Percentiles rank a stretch among this genome's conserved stretches.
Evolutionary conservation across 2,113 vertebrate species (phyloP).

Genomic region (Caretta caretta): DNA sequence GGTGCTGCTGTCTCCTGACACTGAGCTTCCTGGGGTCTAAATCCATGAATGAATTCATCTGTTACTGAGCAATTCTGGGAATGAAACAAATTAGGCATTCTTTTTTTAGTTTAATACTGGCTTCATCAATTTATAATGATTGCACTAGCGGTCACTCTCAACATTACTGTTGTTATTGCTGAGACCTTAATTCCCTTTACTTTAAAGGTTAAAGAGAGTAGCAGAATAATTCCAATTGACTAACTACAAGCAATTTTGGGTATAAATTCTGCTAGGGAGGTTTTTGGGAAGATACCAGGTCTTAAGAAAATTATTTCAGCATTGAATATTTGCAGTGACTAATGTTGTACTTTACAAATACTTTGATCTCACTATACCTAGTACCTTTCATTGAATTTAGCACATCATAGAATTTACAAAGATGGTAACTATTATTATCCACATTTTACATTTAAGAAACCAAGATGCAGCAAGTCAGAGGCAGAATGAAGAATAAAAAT

Average conservation of each 20-base stretch:
- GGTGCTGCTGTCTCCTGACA: slow-evolving; percentile 42
- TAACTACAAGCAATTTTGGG: neutral
- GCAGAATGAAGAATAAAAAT: neutral
- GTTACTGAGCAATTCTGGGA: slow-evolving; percentile 44
- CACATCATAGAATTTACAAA: neutral
- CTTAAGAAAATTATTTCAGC: neutral
- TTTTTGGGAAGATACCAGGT: slow-evolving; percentile 10
- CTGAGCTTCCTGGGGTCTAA: neutral
- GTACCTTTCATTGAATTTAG: neutral
- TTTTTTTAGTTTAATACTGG: slow-evolving; percentile 38
- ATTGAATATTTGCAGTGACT: neutral
- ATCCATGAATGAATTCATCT: slow-evolving; percentile 59
- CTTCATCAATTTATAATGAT: slow-evolving; percentile 21
- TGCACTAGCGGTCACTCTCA: neutral
- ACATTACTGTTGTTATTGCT: neutral
- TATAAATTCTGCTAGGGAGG: neutral
- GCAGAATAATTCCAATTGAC: slow-evolving; percentile 21
- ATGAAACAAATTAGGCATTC: slow-evolving; percentile 43
- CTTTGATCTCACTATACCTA: neutral
- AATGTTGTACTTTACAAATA: neutral
- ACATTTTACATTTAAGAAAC: neutral
- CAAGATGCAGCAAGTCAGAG: rapidly evolving
- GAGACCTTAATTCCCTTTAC: slow-evolving; percentile 6
- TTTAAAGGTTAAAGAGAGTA: neutral
- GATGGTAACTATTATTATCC: neutral